These are phyloP conservation scores for Oceanites oceanicus DNA, from an alignment of 2,113 vertebrate genomes.

Conservation along the genomic window DNA sequence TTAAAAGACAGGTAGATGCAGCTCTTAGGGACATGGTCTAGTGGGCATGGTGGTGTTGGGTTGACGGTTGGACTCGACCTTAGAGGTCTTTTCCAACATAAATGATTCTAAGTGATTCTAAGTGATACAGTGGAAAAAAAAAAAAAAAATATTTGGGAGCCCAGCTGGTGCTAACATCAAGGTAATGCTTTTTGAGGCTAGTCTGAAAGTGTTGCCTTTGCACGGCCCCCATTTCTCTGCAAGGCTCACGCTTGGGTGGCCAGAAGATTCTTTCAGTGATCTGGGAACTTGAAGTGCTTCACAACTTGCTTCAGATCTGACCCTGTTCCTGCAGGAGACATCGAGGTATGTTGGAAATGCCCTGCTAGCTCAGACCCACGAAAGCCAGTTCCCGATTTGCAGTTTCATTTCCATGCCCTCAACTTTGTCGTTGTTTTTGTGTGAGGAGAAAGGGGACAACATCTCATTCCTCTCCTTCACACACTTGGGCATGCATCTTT, in stretches of 20 bases:
- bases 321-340: neutral
- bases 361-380: neutral
- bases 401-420: neutral
- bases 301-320: neutral
- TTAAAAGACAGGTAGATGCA: too few relatives aligned
- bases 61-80: too few relatives aligned
- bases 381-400: neutral
- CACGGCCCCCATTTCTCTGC: neutral
- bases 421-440: neutral
- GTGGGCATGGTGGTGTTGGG: too few relatives aligned
- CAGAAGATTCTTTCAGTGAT: neutral
- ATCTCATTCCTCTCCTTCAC: neutral
- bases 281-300: neutral
- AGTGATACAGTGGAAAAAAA: neutral
- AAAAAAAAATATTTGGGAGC: neutral
- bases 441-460: neutral
- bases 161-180: slow-evolving; percentile 7
- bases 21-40: too few relatives aligned
- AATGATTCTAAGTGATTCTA: too few relatives aligned
- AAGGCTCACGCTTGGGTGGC: neutral
- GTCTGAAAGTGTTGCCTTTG: neutral
- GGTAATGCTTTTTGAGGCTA: neutral
- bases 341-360: neutral
- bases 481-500: neutral
- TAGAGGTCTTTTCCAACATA: too few relatives aligned